These are phyloP conservation scores for Sylvilagus bachmani DNA, from an alignment of 2,113 vertebrate species.

Conservation along the genomic window DNA sequence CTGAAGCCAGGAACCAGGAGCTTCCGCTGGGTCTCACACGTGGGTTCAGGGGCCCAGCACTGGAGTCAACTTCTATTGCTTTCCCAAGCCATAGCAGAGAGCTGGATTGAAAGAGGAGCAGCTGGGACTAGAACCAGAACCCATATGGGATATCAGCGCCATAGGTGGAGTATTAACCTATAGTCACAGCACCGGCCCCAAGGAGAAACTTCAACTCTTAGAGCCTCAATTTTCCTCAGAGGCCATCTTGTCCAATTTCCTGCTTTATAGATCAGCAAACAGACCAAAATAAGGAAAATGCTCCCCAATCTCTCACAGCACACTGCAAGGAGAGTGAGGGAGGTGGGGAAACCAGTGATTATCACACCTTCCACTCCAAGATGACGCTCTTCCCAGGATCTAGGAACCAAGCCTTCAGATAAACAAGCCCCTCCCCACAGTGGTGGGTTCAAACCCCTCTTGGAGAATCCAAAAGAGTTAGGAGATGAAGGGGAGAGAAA, in stretches of 20 bases:
- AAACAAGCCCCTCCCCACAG: background rate
- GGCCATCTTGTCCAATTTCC: background rate
- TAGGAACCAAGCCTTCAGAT: background rate
- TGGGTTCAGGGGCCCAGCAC: no score
- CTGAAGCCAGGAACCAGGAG: no score
- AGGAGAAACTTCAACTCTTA: slow-evolving; percentile 44
- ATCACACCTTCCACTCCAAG: background rate
- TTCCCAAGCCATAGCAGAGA: no score
- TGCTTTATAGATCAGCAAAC: background rate
- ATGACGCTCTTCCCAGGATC: background rate
- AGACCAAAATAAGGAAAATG: slow-evolving; percentile 4
- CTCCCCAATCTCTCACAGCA: background rate
- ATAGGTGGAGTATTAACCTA: no score
- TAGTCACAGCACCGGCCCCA: background rate
- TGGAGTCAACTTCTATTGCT: no score
- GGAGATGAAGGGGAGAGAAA: background rate
- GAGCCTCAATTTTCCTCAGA: background rate
- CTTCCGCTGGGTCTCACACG: no score
- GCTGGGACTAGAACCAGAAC: no score
- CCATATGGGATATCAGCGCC: no score
- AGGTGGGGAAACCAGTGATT: background rate
- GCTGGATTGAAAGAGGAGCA: no score
- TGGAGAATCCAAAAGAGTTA: background rate
- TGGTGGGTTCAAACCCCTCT: background rate
- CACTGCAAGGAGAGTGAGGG: background rate